Evolutionary conservation across 2,888 invertebrate species (phyloP), one percentile per base, ranked within the genome.

Genomic region (Chymomyza fuscimana): DNA sequence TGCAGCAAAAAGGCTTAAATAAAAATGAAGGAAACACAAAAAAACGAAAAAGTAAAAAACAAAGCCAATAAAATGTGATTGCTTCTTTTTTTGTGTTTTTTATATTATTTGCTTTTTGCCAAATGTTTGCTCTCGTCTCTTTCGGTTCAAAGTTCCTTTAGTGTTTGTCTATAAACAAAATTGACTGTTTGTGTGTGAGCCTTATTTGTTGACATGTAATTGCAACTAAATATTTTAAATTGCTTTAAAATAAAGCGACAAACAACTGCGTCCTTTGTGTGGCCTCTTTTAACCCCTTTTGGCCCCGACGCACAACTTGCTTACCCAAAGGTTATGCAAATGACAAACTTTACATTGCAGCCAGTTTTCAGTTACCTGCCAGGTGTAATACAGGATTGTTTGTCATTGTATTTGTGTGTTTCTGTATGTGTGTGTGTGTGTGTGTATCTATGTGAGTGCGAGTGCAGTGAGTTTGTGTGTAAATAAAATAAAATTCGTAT

Each of bases 151-250:
- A 51, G 58, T 62, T 60, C 50, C 65, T 40, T 74, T 60, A 68
- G 65, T 82, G 63, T 80, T 82, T 78, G 66, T 72, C 78, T 72
- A 80, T 82, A 87, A 82, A 87, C 74, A 87, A 87, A 76, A 62
- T n/a, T 16, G 54, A 19, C 19, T 59, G 10, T 63, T 32, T 65
- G 40, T 64, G 22, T 67, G 46, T 32, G 4, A 16, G 19, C 32
- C 46, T 40, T 88, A 70, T 83, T 81, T 83, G 86, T 89, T 87
- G 84, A 89, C 81, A 88, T 86, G 80, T 86, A 89, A 87, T 86
- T 89, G 89, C 81, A 84, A 88, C 84, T 87, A 87, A 87, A 89
- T 89, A 87, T 87, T 89, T 87, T 83, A 87, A 82, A 88, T 88
- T 84, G 85, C 85, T 88, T 86, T 86, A 88, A 89, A 89, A 86